Evolutionary conservation across 2,113 vertebrate genomes (phyloP).

Genomic region (Cromileptes altivelis): DNA sequence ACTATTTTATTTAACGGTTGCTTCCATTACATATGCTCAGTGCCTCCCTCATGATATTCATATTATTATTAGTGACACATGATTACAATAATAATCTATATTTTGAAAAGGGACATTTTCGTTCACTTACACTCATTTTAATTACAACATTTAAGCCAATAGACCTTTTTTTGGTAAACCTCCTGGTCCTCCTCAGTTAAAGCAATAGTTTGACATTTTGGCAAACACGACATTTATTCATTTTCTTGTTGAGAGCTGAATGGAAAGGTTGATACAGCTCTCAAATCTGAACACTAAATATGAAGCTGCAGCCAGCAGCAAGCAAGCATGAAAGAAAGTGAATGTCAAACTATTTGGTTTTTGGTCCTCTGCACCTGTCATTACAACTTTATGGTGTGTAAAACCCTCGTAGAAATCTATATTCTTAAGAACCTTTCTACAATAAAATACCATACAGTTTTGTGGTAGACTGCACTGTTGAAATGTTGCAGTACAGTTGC

Average conservation of each 20-base stretch:
- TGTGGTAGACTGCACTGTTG: background rate
- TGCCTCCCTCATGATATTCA: background rate
- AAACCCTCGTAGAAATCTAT: constrained; percentile 5
- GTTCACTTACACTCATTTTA: background rate
- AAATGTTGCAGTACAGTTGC: background rate
- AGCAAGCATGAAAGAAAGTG: no score
- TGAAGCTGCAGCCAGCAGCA: background rate
- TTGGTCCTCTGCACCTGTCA: background rate
- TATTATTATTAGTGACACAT: background rate
- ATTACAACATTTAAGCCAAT: background rate
- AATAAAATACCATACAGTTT: background rate
- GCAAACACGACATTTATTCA: background rate
- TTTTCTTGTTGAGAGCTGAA: background rate
- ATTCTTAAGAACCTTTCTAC: background rate
- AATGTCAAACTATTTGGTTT: no score
- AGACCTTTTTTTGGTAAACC: background rate
- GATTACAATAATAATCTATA: background rate
- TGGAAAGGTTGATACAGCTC: background rate
- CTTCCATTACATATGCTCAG: background rate
- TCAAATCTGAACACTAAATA: background rate
- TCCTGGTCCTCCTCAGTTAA: background rate
- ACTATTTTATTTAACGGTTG: background rate
- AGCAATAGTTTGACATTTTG: background rate
- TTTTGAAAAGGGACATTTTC: background rate
- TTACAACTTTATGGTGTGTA: background rate